Conservation (phyloP, 2,113 vertebrate genomes). For the Triplophysa rosa region DNA sequence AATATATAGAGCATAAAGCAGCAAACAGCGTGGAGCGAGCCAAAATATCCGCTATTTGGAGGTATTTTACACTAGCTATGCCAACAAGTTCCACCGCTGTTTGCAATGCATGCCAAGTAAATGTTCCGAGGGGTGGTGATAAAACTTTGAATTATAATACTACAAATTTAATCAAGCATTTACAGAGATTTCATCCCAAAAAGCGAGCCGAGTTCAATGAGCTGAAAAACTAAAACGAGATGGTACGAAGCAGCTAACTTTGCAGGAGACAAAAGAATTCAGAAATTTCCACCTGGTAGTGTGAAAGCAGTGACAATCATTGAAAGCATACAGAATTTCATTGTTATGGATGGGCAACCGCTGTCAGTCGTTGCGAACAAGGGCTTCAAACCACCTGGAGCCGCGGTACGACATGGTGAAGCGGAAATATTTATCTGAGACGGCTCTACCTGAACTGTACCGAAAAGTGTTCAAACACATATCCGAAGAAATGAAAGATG, state of each 20-base stretch:
- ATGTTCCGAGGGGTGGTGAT: slow-evolving; percentile 20
- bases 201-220: neutral
- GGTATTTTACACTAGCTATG: neutral
- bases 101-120: neutral
- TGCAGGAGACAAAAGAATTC: neutral
- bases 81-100: neutral
- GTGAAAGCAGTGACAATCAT: slow-evolving; percentile 12
- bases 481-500: slow-evolving; percentile 17
- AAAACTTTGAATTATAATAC: neutral
- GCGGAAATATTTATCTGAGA: slow-evolving; percentile 27
- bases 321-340: slow-evolving; percentile 27
- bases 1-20: no score
- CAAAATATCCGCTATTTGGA: neutral
- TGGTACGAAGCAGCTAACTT: neutral
- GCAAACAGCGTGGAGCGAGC: no score
- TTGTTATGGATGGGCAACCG: slow-evolving; percentile 32
- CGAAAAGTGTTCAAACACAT: slow-evolving; percentile 17
- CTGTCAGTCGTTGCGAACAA: slow-evolving; percentile 14
- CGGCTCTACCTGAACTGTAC: slow-evolving; percentile 28
- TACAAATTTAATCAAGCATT: neutral
- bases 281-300: neutral
- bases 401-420: neutral
- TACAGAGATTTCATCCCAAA: neutral
- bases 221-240: neutral
- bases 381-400: slow-evolving; percentile 31